Evolutionary conservation across 2,113 vertebrate genomes (phyloP).

Genomic region (Tychaedon coryphoeus): DNA sequence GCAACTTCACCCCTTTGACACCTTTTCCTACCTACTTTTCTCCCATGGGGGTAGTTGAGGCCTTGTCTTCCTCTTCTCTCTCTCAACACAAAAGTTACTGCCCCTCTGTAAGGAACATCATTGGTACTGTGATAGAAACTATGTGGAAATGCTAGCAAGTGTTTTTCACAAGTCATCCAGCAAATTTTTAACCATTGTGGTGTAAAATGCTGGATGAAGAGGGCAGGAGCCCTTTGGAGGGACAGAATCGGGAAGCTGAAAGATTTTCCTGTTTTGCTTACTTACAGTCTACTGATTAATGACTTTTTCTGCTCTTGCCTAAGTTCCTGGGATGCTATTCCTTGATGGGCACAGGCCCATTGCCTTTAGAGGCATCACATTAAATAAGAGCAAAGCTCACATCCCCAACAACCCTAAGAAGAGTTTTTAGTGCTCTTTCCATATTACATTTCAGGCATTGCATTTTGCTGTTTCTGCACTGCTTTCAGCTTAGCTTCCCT

Average conservation of each 20-base stretch:
- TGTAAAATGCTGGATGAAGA: not conserved
- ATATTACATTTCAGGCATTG: not conserved
- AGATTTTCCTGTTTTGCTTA: not conserved
- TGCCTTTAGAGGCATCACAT: not conserved
- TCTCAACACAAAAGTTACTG: not conserved
- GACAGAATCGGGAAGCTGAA: not conserved
- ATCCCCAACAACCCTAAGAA: not conserved
- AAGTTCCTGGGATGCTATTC: not conserved
- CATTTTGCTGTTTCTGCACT: not conserved
- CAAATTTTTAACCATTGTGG: not conserved
- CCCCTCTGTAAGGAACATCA: not conserved
- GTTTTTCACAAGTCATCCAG: not conserved
- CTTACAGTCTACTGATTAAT: not conserved
- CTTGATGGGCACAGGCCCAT: not conserved
- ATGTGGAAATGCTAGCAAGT: not conserved
- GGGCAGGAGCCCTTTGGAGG: not conserved
- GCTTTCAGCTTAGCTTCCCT: not conserved
- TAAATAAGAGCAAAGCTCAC: not conserved
- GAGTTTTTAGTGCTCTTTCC: not conserved
- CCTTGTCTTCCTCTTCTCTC: not conserved
- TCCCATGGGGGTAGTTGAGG: not conserved
- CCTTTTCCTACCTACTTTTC: not conserved
- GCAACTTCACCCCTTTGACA: not conserved
- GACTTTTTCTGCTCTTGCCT: not conserved
- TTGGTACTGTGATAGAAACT: not conserved